phyloP scores from a whole-genome alignment of 2,113 vertebrate genomes.

The Ginglymostoma cirratum region DNA sequence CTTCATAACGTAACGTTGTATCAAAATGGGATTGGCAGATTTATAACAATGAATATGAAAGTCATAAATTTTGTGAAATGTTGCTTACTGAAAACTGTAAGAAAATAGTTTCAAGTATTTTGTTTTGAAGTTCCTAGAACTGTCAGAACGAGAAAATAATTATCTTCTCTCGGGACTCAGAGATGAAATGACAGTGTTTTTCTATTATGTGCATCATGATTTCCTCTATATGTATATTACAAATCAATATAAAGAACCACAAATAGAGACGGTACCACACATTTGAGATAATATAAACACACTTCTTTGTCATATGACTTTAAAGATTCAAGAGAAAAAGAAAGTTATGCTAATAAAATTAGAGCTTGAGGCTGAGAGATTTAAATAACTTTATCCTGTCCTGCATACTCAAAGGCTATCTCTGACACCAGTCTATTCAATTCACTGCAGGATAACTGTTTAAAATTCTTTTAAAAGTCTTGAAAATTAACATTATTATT shows the following conservation, averaged over 20 bases:
- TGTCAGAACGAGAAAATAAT: background rate
- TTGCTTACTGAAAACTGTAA: background rate
- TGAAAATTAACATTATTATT: background rate
- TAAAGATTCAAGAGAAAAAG: background rate
- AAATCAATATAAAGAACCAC: background rate
- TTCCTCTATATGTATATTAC: background rate
- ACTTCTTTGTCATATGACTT: background rate
- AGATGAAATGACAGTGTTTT: conserved; percentile 1
- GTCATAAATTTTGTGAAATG: background rate
- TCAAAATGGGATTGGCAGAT: background rate
- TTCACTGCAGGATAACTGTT: conserved; percentile 12
- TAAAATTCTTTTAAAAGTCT: conserved; percentile 26
- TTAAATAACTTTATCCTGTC: background rate
- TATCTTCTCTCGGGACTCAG: background rate
- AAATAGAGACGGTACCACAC: background rate
- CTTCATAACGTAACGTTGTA: background rate
- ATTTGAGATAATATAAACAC: background rate
- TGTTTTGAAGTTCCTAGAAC: background rate
- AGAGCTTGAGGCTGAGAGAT: background rate
- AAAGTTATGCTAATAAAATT: background rate
- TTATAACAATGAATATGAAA: background rate
- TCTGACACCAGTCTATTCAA: background rate
- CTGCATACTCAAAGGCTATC: conserved; percentile 4
- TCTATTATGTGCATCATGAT: background rate
- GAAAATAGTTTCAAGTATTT: background rate